Percentiles rank a stretch among this genome's conserved stretches.
Evolutionary conservation across 2,113 vertebrate species (phyloP).

Genomic region (Notarius lentiginosus): DNA sequence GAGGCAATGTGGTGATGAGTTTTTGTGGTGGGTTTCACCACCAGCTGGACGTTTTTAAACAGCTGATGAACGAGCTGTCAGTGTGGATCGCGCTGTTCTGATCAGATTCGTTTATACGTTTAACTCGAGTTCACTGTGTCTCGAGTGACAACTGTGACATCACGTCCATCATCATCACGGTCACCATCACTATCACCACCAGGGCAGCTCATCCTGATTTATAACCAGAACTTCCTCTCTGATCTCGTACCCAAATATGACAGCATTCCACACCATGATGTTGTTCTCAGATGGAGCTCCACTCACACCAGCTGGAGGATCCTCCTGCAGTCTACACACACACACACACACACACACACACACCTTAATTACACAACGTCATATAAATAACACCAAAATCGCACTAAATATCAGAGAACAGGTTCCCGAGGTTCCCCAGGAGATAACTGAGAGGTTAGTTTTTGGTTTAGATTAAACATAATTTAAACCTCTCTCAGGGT

Average conservation of each 20-base stretch:
- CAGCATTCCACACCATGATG: constrained; percentile 98
- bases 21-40: too few relatives aligned
- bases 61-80: too few relatives aligned
- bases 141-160: too few relatives aligned
- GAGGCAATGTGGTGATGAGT: too few relatives aligned
- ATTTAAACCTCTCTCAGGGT: not conserved
- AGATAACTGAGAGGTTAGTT: too few relatives aligned
- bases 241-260: constrained; percentile 90
- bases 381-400: not conserved
- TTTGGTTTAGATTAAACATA: not conserved
- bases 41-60: too few relatives aligned
- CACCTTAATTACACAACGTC: not conserved
- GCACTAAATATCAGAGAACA: not conserved
- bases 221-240: not conserved
- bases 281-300: constrained; percentile 97
- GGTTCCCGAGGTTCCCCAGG: not conserved
- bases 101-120: too few relatives aligned
- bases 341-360: constrained; percentile 1
- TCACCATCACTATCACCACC: not conserved
- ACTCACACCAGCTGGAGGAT: constrained; percentile 92
- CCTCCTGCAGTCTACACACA: constrained; percentile 86
- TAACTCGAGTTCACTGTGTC: too few relatives aligned
- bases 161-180: not conserved
- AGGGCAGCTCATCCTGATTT: not conserved
- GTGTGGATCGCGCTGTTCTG: too few relatives aligned